phyloP scores from a whole-genome alignment of 2,888 invertebrate species.

The Diaperis boleti region DNA sequence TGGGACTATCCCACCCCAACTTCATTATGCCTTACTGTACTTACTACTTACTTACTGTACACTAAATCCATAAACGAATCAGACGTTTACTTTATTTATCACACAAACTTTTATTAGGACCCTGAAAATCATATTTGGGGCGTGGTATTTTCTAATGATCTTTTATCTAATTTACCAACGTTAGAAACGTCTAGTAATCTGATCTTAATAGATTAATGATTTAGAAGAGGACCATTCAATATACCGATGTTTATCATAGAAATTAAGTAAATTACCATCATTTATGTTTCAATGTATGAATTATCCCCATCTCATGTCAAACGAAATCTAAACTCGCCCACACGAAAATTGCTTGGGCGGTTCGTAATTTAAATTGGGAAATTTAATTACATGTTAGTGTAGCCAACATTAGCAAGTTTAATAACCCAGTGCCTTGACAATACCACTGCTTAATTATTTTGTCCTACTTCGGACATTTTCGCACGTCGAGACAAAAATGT shows the following conservation, averaged over 20 bases:
- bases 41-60: too few relatives aligned
- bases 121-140: too few relatives aligned
- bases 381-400: slow-evolving; percentile 29
- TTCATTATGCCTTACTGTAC: too few relatives aligned
- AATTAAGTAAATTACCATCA: slow-evolving; percentile 13
- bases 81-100: too few relatives aligned
- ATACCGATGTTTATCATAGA: slow-evolving; percentile 7
- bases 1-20: too few relatives aligned
- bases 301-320: background rate
- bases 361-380: slow-evolving; percentile 32
- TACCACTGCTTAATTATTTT: slow-evolving; percentile 18
- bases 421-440: slow-evolving; percentile 21
- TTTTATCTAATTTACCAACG: too few relatives aligned
- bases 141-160: too few relatives aligned
- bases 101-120: too few relatives aligned
- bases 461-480: slow-evolving; percentile 5
- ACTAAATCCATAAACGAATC: too few relatives aligned
- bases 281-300: slow-evolving; percentile 9
- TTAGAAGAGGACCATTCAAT: slow-evolving; percentile 10
- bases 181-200: too few relatives aligned
- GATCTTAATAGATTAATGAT: slow-evolving; percentile 19
- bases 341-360: slow-evolving; percentile 15
- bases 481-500: background rate
- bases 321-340: slow-evolving; percentile 20
- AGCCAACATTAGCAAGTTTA: slow-evolving; percentile 26